A percentile compares a stretch with the other conserved stretches of the same genome.
Evolutionary conservation across 2,888 invertebrate species (phyloP).

Genomic region (Drosophila melanocephala): DNA sequence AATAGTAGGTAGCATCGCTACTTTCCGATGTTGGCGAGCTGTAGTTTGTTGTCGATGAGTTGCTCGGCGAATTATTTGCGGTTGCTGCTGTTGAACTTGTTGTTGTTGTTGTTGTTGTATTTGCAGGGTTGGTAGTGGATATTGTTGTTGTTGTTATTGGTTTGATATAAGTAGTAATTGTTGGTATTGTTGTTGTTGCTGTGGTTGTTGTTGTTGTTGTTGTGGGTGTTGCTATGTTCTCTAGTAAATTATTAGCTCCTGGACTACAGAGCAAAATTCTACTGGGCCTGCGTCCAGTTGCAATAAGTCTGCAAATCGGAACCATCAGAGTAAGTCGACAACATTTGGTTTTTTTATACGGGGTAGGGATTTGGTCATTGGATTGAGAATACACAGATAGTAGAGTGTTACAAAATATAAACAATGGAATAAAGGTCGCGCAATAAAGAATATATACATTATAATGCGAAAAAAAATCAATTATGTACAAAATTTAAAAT

Average conservation of each 20-base stretch:
- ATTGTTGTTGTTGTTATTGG: slow-evolving; percentile 47
- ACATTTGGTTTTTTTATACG: not conserved
- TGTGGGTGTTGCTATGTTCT: slow-evolving; percentile 53
- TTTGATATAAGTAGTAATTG: slow-evolving; percentile 36
- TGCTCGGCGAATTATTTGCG: slow-evolving; percentile 39
- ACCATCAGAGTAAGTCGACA: slow-evolving; percentile 42
- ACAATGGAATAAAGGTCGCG: slow-evolving; percentile 16
- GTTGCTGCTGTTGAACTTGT: slow-evolving; percentile 18
- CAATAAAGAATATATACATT: slow-evolving; percentile 21
- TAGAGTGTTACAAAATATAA: slow-evolving; percentile 43
- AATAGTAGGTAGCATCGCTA: slow-evolving; percentile 66
- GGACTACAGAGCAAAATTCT: slow-evolving; percentile 83
- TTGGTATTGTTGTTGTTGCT: slow-evolving; percentile 45
- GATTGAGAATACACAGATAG: slow-evolving; percentile 44
- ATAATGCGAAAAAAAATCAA: slow-evolving; percentile 17
- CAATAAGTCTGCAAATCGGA: slow-evolving; percentile 84
- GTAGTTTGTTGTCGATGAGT: slow-evolving; percentile 64
- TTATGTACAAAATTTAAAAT: not conserved
- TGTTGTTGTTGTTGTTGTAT: slow-evolving; percentile 29
- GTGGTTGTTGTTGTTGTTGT: slow-evolving; percentile 41
- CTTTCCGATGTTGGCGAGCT: slow-evolving; percentile 77
- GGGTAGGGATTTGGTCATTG: not conserved
- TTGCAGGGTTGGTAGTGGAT: slow-evolving; percentile 23
- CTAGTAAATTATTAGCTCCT: slow-evolving; percentile 74
- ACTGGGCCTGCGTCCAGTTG: slow-evolving; percentile 85